Base-by-base conservation (phyloP, 53 echinoderm and acorn worm species). In the Apostichopus leukothele region DNA sequence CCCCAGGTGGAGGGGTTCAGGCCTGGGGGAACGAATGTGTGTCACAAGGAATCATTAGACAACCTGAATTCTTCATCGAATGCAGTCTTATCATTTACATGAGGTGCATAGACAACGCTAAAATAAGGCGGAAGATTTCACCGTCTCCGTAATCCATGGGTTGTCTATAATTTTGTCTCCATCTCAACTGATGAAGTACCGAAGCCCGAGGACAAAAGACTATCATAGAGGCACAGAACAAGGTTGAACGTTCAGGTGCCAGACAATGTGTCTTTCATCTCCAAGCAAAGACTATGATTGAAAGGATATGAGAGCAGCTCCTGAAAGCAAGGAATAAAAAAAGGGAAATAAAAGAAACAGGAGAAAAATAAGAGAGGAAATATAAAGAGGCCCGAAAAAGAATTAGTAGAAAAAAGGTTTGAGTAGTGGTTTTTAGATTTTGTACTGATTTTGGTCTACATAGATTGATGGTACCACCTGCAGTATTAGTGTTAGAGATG, bases 141-240 rank as follows among this genome's bases (percentile, higher is more conserved):
- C 57, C 57, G 10, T 57, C 20, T 71, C 6, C 6, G 71, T 71
- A 71, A 71, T 71, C 71, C 71, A 71, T 18, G 71, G 18, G 18
- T 71, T 71, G 71, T 71, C 71, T 18, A n/a, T 19, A 71, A n/a
- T n/a, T 16, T 71, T 16, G 18, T 19, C 71, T 19, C 18, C 20
- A n/a, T 71, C 71, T 71, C 18, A 71, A 71, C 71, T 71, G 71
- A 16, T 71, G 71, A 71, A 71, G 71, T 71, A 71, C 71, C 14
- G 16, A 18, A 18, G 71, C 71, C 71, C 20, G 6, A 71, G 71
- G 71, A 71, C 71, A 71, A 71, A 71, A 71, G 71, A 71, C 71
- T 71, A 71, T 18, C 6, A 18, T 16, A 71, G 20, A 19, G 71
- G 71, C 6, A 18, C n/a, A 18, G 20, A 71, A 19, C n/a, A 19